Evolutionary conservation across 2,888 invertebrate genomes (phyloP), one percentile per base, ranked within the genome.

Genomic region (Tenthredo distinguenda): DNA sequence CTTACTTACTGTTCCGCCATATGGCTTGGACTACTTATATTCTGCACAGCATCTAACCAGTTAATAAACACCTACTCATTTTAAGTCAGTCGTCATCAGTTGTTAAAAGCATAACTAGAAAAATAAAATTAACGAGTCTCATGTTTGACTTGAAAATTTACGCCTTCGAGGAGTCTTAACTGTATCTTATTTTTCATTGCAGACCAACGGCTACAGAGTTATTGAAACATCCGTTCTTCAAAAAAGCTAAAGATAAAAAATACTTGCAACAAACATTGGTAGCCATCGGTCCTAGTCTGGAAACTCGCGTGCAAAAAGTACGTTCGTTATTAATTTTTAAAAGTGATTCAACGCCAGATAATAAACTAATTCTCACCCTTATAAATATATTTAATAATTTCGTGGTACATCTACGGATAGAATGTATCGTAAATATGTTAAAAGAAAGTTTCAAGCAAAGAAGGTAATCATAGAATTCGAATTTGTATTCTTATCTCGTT

Each of bases 141-240:
- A 68, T 68, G 50, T 71, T 83, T 83, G 68, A 4, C n/a, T 71
- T 43, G 34, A 43, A 71, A 58, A 83, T 68, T 55, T 26, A 81
- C 47, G 50, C 58, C 37, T 77, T 71, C 71, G 10, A 21, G 15
- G 2, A 83, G 12, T 15, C 5, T 74, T 76, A 50, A 79, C 43
- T 55, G 68, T 72, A 40, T 77, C n/a, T 79, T 77, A 31, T 50
- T 86, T 85, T 76, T 82, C 65, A 79, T 91, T 91, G 77, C 87
- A 94, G 97, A 90, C 99, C 99, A 9, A 97, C 99, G 0, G 99
- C 99, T 26, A 97, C 98, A 58, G 99, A 99, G 93, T 94, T 99
- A 81, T 94, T 99, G 85, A 99, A 99, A 94, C 98, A 99, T 94
- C 98, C 98, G 2, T 99, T 99, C 94, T 99, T 99, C 94, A 99